Evolutionary conservation across 1,140 invertebrate genomes (phyloP), one percentile per base, ranked within the genome.

Genomic region (Drosophila bipectinata): DNA sequence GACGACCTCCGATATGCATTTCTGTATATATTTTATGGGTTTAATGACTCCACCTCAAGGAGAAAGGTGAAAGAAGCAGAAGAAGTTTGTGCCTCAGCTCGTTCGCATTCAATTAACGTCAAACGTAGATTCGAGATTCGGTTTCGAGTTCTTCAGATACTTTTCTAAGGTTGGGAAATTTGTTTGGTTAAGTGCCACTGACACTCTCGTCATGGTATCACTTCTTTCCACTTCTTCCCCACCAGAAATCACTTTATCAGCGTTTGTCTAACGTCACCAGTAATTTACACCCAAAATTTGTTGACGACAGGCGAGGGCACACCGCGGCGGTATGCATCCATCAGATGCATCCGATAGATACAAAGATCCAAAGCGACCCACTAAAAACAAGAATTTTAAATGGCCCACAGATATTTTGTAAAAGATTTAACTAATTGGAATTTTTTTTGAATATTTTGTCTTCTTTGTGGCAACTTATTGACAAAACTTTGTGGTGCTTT

Each of bases 21-120:
- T 81, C 32, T 28, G 39, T 79, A 37, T 79, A 37, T 76, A 63
- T 81, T 87, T 84, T 87, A 85, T 85, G 81, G 68, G 81, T 85
- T 87, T 85, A 85, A 87, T 87, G 81, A 85, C 81, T 87, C 59
- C 47, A 32, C 59, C 30, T 51, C 32, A 21, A 49, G 56, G 53
- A 76, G 72, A 76, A 76, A 75, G 72, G 72, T 75, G 61, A 51
- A 69, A 72, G 55, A 53, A 32, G 26, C 54, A 30, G 52, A 57
- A 37, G 9, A 55, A 62, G 59, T 59, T 49, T 59, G 56, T 79
- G 79, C 63, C 49, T 21, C 68, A 67, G 82, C 81, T 87, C 69
- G 63, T 81, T 85, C 73, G 69, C 78, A 85, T 85, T 81, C 74
- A 87, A 85, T 85, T 87, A 85, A 87, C 68, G 78, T 87, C 77